phyloP scores from a whole-genome alignment of 2,888 invertebrate species.

The Merodon equestris region DNA sequence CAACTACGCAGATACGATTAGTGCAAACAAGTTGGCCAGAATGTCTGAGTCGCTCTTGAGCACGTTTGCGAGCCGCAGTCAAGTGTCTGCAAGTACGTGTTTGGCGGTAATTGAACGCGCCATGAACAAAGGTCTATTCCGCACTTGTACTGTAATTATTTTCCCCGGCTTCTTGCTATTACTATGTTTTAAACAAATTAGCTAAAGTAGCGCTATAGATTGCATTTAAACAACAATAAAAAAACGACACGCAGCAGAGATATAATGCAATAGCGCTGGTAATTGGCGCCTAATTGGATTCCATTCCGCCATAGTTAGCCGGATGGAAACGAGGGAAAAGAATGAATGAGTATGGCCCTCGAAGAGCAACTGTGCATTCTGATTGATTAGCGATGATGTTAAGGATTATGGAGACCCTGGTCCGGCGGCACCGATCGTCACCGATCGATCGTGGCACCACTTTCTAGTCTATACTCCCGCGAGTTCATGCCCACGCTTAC shows the following conservation, averaged over 20 bases:
- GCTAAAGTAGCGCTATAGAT: constrained; percentile 17
- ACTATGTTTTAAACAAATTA: constrained; percentile 57
- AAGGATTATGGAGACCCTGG: constrained; percentile 18
- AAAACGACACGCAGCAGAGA: background rate
- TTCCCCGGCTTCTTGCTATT: constrained; percentile 17
- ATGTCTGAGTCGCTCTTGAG: background rate
- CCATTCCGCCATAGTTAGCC: constrained; percentile 59
- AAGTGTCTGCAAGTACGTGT: constrained; percentile 7
- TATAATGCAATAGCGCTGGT: constrained; percentile 52
- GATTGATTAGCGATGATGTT: constrained; percentile 7
- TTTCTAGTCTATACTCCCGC: constrained; percentile 46
- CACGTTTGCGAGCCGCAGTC: too few species aligned
- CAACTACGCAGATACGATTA: constrained; percentile 54
- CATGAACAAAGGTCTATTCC: constrained; percentile 38
- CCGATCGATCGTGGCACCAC: constrained; percentile 18
- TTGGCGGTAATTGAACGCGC: constrained; percentile 43
- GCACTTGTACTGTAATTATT: constrained; percentile 26
- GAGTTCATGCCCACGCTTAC: too few species aligned
- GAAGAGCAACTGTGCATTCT: constrained; percentile 3
- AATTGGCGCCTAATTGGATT: constrained; percentile 57
- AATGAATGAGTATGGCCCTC: constrained; percentile 31
- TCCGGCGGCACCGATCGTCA: constrained; percentile 19
- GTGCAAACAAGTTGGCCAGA: constrained; percentile 34
- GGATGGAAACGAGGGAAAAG: constrained; percentile 40
- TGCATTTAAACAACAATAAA: constrained; percentile 29